These are phyloP conservation scores for Hyperopisus bebe DNA, from an alignment of 2,113 vertebrate species.

Conservation along the genomic window DNA sequence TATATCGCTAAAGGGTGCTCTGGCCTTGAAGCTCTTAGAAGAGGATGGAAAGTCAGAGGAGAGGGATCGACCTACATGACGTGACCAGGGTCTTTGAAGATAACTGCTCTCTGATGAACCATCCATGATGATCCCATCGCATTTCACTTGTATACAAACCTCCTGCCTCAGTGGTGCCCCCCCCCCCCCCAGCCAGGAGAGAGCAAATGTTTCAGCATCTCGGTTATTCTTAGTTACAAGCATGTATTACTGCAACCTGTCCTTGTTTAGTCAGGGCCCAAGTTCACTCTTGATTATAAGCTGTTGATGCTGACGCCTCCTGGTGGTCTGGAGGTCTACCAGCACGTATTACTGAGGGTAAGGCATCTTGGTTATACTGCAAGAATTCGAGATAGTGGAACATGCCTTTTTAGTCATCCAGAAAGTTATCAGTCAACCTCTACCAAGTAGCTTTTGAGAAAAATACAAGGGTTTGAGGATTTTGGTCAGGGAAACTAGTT, in stretches of 20 bases:
- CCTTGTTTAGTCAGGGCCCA: not conserved
- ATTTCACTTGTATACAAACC: not conserved
- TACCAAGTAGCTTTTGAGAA: constrained; percentile 18
- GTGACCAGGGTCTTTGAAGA: not conserved
- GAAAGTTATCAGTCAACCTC: constrained; percentile 4
- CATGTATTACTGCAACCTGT: not conserved
- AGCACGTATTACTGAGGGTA: not conserved
- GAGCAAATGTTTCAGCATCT: not conserved
- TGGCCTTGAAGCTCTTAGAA: not conserved
- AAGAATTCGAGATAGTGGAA: not conserved
- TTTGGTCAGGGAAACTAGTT: constrained; percentile 2
- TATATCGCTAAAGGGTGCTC: not conserved
- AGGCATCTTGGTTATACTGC: not conserved
- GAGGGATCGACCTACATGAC: not conserved
- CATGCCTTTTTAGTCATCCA: not conserved
- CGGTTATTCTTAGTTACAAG: not conserved
- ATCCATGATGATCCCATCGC: not conserved
- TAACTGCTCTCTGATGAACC: not conserved
- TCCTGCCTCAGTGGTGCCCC: not conserved
- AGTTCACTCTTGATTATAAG: not conserved
- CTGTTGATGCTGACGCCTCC: not conserved
- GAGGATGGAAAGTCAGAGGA: not conserved
- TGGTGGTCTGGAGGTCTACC: not conserved
- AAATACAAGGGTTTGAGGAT: not conserved
- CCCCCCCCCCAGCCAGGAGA: not conserved